Evolutionary conservation across 2,113 vertebrate species (phyloP), one percentile per base, ranked within the genome.

Genomic region (Spea bombifrons): DNA sequence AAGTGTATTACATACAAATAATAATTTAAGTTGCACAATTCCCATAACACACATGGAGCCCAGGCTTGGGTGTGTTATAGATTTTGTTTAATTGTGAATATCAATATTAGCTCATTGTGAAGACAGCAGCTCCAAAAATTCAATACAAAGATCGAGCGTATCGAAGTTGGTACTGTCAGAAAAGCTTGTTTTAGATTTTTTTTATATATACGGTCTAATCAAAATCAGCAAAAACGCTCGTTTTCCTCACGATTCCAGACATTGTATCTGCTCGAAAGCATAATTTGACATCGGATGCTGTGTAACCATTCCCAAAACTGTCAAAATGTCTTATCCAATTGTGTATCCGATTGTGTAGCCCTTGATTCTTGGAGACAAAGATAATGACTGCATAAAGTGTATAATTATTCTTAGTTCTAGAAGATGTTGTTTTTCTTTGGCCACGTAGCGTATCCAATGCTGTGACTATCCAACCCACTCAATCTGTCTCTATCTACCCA

Each of bases 381-480:
- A 48, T 15, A 49, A 8, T 64, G 5, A 49, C 13, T 15, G 61
- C 43, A 74, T 4, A 15, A 63, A 46, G 10, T 10, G 46, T 17
- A 45, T 49, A 30, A 30, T 74, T 49, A 43, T 61, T 48, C 16
- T 8, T 9, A 59, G 55, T 59, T 59, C 55, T 59, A 59, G 55
- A 30, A n/a, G 72, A 30, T 9, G n/a, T 45, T 48, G 45, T 48
- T 74, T 17, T 73, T 45, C 52, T 59, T 72, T 15, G 30, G 50
- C 71, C 15, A 8, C 50, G 5, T 73, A 55, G 13, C 47, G 17
- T 73, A 48, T 15, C 59, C 46, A 17, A 46, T 63, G 55, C 55
- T 73, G 71, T 61, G 44, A 17, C 71, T 46, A 7, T 8, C 16
- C 71, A 17, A 5, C 45, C 71, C 65, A 66, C 65, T 48, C n/a